Evolutionary conservation across 37 sponge, comb jelly and placozoan genomes (phyloP), one percentile per base, ranked within the genome.

Genomic region (Spongilla lacustris): DNA sequence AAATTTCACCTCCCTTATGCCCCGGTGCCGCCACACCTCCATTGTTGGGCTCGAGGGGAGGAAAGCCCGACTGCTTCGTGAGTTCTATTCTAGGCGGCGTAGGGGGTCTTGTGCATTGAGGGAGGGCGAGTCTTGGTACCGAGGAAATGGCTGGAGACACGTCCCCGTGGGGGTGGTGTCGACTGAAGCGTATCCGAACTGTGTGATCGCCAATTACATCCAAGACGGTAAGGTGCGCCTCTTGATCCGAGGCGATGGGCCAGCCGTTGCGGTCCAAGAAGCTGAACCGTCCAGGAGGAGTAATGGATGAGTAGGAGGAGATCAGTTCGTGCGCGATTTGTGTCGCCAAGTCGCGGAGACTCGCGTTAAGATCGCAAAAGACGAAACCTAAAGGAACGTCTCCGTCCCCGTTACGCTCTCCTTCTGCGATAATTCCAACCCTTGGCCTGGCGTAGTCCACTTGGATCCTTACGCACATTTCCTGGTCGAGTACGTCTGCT

Each of bases 241-340:
- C 96, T 50, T 95, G 96, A 0, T 69, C 50, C 14, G 30, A 30
- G 35, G 77, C 27, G 26, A 95, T 87, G 23, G 96, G 96, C 94
- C 96, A 95, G 17, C 87, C 76, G 41, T 95, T 95, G 58, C 67
- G 84, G 84, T 95, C 96, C 50, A 95, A 67, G 73, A 93, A 75
- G 19, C 50, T 41, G 32, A 86, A 81, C 28, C 50, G 77, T 0
- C 2, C 25, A n/a, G n/a, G n/a, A 25, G 50, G 36, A 6, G 17
- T 21, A 17, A 83, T 50, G 35, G 74, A 27, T 23, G 75, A 46
- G 50, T 81, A 78, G 17, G 91, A 71, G 31, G 23, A 30, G 14
- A 88, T 76, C 23, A 93, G 82, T 46, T 95, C 93, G 0, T 41
- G 29, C 48, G 36, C 66, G 13, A 92, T 81, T 73, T 84, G 82